phyloP scores from a whole-genome alignment of 2,888 invertebrate species.

The Buathra laborator region DNA sequence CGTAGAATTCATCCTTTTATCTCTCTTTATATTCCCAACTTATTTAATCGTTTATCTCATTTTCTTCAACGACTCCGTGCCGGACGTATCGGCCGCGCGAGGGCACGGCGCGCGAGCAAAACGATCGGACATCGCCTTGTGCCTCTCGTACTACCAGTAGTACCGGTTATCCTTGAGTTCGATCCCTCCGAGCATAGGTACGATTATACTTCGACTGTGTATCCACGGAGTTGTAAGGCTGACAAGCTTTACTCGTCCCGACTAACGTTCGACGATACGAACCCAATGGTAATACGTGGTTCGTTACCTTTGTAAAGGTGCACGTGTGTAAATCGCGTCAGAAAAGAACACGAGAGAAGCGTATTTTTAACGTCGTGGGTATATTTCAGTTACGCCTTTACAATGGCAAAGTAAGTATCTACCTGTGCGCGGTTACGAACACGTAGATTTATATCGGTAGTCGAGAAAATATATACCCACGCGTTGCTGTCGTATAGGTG shows the following conservation, averaged over 20 bases:
- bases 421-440: conserved; percentile 30
- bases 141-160: conserved; percentile 45
- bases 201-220: conserved; percentile 58
- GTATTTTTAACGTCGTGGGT: conserved; percentile 39
- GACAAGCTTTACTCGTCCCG: conserved; percentile 18
- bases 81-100: conserved; percentile 4
- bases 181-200: conserved; percentile 75
- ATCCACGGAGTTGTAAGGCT: conserved; percentile 25
- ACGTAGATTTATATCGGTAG: conserved; percentile 36
- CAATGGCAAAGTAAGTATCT: conserved; percentile 38
- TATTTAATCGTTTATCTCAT: conserved; percentile 39
- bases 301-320: background rate
- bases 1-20: conserved; percentile 9
- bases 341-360: conserved; percentile 1
- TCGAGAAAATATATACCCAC: conserved; percentile 42
- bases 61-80: conserved; percentile 19
- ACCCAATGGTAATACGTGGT: background rate
- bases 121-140: conserved; percentile 54
- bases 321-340: background rate
- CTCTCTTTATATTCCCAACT: conserved; percentile 6
- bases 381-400: conserved; percentile 23
- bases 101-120: conserved; percentile 18
- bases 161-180: conserved; percentile 84
- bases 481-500: conserved; percentile 29
- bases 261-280: background rate